Evolutionary conservation across 2,113 vertebrate genomes (phyloP).

Genomic region (Muntiacus muntjak): DNA sequence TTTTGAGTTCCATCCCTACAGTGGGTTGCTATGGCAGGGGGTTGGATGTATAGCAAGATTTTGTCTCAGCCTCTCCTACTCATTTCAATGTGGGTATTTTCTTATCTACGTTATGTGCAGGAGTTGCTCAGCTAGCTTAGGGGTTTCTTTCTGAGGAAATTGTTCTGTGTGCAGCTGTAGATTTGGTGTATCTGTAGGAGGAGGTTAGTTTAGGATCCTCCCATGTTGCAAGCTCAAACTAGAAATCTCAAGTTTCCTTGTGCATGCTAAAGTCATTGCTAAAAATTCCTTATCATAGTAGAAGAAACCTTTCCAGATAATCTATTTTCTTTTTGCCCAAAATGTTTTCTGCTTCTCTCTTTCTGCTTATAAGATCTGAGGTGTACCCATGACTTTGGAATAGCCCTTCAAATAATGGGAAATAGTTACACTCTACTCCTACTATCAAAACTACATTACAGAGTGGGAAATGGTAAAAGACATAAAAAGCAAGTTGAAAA

Average conservation of each 20-base stretch:
- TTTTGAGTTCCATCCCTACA: neutral
- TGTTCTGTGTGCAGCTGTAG: neutral
- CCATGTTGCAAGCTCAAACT: neutral
- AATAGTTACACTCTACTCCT: neutral
- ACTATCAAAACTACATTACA: neutral
- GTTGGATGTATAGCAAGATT: neutral
- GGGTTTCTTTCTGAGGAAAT: neutral
- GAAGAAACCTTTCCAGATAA: neutral
- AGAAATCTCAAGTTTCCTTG: neutral
- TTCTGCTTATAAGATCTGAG: neutral
- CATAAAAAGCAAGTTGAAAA: neutral
- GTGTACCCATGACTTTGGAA: neutral
- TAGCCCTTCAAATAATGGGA: neutral
- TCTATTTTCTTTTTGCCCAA: neutral
- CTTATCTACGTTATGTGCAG: neutral
- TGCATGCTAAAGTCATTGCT: neutral
- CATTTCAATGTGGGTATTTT: neutral
- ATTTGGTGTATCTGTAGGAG: neutral
- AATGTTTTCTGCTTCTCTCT: neutral
- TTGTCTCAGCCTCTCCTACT: neutral
- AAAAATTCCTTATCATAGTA: neutral
- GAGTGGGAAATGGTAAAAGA: neutral
- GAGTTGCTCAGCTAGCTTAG: neutral
- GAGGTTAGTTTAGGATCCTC: neutral
- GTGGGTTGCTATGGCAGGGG: neutral